These are phyloP conservation scores for Cossypha niveicapilla DNA, from an alignment of 2,797 vertebrate genomes.

Conservation along the genomic window DNA sequence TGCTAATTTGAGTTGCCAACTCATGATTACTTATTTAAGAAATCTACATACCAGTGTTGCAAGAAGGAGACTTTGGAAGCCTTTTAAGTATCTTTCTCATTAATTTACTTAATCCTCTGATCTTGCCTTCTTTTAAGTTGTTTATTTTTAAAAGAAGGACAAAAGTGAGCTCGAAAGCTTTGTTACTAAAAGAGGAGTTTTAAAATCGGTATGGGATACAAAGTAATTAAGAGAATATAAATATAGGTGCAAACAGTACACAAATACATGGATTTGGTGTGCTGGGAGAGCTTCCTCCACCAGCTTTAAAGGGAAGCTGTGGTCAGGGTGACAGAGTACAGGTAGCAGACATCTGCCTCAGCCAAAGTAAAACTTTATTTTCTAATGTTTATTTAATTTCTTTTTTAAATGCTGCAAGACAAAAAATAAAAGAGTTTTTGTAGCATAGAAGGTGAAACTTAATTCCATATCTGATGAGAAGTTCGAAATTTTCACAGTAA, in stretches of 20 bases:
- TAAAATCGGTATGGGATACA: conserved; percentile 37
- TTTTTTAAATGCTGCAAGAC: background rate
- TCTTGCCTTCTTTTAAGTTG: conserved; percentile 65
- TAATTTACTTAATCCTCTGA: conserved; percentile 71
- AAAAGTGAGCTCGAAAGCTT: conserved; percentile 54
- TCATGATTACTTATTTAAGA: conserved; percentile 36
- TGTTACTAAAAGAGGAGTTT: conserved; percentile 56
- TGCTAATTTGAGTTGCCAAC: conserved; percentile 52
- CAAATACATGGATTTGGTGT: background rate
- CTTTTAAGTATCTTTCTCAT: conserved; percentile 68
- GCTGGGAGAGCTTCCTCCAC: background rate
- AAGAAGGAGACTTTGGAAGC: conserved; percentile 54
- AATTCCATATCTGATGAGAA: background rate
- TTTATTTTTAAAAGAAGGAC: conserved; percentile 63
- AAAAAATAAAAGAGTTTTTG: background rate
- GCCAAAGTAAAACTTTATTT: background rate
- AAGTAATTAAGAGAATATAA: conserved; percentile 56
- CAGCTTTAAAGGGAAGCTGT: background rate
- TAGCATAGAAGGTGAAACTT: background rate
- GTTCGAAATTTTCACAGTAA: background rate
- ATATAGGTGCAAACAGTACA: background rate
- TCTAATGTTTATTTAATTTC: background rate
- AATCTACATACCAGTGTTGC: conserved; percentile 41
- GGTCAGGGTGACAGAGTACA: background rate
- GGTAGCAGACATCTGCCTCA: background rate